Evolutionary conservation across 2,888 invertebrate species (phyloP), one percentile per base, ranked within the genome.

Genomic region (Hoplodrina ambigua): DNA sequence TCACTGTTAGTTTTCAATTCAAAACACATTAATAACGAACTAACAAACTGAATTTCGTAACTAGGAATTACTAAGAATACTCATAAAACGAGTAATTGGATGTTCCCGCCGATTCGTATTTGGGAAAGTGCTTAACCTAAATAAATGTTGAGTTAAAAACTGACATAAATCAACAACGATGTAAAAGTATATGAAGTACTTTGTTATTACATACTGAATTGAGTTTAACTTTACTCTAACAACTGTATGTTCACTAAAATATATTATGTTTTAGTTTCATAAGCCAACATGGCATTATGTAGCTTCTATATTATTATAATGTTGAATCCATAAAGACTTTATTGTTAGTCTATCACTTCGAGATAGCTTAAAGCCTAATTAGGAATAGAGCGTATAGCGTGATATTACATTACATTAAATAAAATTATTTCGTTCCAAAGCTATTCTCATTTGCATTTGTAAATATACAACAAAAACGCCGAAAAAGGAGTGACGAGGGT

Each of bases 401-500:
- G 75, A 63, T 76, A 70, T 59, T 60, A 77, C 54, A 77, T 83
- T 81, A 75, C 53, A 68, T 66, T 70, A 72, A 69, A 75, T 79
- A 79, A 85, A 83, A 85, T 81, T 77, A 77, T 82, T 83, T 85
- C 68, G 78, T 76, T 66, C 50, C 64, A 71, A 50, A 66, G 53
- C 78, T 74, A 75, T 74, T 84, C 87, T 90, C 86, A 90, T 90
- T 91, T 90, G 86, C 90, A 91, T 91, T 89, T 87, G 84, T 90
- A 90, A 91, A 91, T 89, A 90, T 85, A 88, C 89, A 89, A 88
- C 88, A 90, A 89, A 90, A 89, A 83, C 83, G 84, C 85, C 87
- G 72, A 88, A 90, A 87, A 92, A 91, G 87, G 88, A 91, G 91
- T 92, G 93, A 92, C 91, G 91, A 92, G 92, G 92, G 91, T 92